These are phyloP conservation scores for Pristionchus arcanus DNA, from an alignment of 2,888 invertebrate genomes.

Conservation along the genomic window DNA sequence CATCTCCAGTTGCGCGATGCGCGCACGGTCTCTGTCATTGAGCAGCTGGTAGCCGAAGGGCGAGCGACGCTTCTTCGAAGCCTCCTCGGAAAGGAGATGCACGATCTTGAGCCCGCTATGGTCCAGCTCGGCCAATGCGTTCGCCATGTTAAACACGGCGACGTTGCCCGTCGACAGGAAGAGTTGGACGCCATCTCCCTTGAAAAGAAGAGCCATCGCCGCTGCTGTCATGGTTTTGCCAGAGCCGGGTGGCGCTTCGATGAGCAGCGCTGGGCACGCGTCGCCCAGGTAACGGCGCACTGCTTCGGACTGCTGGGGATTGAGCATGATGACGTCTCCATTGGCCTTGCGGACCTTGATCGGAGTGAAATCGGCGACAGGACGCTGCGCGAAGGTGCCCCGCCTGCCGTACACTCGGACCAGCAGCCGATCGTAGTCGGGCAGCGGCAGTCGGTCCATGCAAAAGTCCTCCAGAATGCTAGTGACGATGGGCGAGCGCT, in stretches of 20 bases:
- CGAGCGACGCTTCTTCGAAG: neutral
- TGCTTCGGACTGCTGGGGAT: neutral
- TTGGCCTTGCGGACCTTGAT: neutral
- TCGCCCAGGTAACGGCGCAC: neutral
- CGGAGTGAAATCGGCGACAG: no score
- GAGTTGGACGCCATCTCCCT: neutral
- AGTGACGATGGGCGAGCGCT: neutral
- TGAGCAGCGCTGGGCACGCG: neutral
- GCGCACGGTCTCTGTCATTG: neutral
- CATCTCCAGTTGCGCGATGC: neutral
- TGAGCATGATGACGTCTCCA: neutral
- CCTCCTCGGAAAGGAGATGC: neutral
- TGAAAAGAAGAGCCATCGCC: neutral
- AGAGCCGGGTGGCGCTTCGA: neutral
- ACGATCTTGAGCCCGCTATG: neutral
- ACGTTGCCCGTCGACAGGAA: constrained; percentile 19
- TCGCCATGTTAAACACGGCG: constrained; percentile 5
- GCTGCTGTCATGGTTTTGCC: constrained; percentile 26
- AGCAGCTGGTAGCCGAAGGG: neutral
- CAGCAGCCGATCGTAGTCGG: neutral
- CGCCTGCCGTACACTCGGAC: neutral
- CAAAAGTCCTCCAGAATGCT: neutral
- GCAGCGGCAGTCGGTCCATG: neutral
- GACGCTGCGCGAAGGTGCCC: no score
- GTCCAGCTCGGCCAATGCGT: neutral